These are phyloP conservation scores for Pyrocephalus nanus DNA, from an alignment of 2,797 vertebrate genomes.

Conservation along the genomic window DNA sequence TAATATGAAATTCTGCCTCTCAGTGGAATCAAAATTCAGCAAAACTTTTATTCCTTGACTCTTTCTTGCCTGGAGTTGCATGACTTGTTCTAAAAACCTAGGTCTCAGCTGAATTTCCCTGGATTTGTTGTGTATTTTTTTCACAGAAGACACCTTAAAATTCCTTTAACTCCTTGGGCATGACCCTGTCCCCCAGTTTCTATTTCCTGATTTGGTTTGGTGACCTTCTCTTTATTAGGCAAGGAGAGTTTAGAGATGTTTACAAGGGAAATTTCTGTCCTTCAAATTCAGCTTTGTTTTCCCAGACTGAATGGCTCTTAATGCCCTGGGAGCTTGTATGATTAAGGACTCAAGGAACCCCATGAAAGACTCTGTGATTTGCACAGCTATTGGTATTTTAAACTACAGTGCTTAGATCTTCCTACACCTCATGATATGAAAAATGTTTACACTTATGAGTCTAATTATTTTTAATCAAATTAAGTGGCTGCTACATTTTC, in stretches of 20 bases:
- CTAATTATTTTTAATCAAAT: slow-evolving; percentile 45
- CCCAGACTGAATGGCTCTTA: slow-evolving; percentile 1
- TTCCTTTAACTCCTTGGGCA: not conserved
- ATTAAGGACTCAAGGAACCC: not conserved
- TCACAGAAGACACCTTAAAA: not conserved
- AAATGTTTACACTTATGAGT: not conserved
- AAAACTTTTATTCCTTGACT: not conserved
- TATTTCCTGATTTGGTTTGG: not conserved
- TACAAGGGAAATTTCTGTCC: not conserved
- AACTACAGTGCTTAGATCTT: slow-evolving; percentile 10
- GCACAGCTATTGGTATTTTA: slow-evolving; percentile 4
- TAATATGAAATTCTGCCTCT: not conserved
- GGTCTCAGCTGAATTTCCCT: not conserved
- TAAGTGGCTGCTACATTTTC: not conserved
- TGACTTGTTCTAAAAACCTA: not conserved
- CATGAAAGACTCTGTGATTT: not conserved
- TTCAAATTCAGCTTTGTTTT: slow-evolving; percentile 31
- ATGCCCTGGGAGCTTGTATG: not conserved
- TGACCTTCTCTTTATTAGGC: not conserved
- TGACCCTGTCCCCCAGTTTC: not conserved
- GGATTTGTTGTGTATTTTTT: not conserved
- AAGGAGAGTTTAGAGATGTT: not conserved
- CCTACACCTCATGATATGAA: not conserved
- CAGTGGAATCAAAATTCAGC: not conserved
- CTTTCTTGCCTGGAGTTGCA: not conserved